phyloP scores from a whole-genome alignment of 2,797 vertebrate species.

The Spheniscus humboldti region DNA sequence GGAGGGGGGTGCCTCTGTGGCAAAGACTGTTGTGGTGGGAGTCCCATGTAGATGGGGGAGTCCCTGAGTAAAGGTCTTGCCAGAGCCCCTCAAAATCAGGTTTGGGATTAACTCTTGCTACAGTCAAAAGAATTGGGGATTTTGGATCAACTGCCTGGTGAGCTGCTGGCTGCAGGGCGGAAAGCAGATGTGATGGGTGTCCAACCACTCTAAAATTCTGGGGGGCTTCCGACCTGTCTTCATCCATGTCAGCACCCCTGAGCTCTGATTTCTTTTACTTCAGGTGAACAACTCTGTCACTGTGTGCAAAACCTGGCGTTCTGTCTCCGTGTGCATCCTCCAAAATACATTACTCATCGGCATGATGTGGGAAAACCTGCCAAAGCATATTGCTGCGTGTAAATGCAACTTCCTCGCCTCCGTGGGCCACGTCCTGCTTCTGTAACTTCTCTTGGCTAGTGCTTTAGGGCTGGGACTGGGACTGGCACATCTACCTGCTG shows the following conservation, averaged over 20 bases:
- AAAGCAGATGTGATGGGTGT: background rate
- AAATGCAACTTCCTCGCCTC: background rate
- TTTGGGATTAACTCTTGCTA: background rate
- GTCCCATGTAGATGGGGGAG: background rate
- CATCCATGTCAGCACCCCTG: background rate
- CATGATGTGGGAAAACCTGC: background rate
- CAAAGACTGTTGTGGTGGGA: background rate
- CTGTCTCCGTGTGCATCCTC: background rate
- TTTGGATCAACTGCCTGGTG: background rate
- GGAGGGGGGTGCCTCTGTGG: background rate
- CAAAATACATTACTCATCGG: background rate
- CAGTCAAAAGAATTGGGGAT: background rate
- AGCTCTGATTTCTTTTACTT: background rate
- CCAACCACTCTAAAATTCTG: accelerated
- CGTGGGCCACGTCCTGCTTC: background rate
- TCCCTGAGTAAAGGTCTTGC: background rate
- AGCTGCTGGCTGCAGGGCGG: background rate
- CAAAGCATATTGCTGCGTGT: background rate
- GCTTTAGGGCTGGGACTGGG: background rate
- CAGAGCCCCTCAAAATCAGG: background rate
- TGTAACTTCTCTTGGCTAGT: background rate
- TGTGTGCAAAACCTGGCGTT: background rate
- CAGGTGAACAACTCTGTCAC: background rate
- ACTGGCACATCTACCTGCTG: background rate
- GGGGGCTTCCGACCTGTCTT: background rate